Percentiles rank a stretch among this genome's conserved stretches.
phyloP scores from a whole-genome alignment of 2,888 invertebrate genomes.

The Unio delphinus region DNA sequence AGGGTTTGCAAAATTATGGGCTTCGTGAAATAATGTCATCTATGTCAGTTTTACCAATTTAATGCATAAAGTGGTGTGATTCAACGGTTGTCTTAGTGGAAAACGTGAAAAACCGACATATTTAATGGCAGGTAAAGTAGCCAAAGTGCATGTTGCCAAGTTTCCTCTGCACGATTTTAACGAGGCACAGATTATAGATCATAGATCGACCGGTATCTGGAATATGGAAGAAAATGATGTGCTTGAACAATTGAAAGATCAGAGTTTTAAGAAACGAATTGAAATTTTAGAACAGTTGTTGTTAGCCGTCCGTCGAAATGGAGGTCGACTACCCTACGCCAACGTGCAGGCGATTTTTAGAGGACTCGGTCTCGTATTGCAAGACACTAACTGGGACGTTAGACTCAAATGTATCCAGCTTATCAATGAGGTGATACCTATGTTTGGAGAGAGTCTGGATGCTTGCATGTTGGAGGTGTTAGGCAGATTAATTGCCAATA shows the following conservation, averaged over 20 bases:
- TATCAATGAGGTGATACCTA: constrained; percentile 67
- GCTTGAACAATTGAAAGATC: constrained; percentile 64
- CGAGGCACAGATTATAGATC: constrained; percentile 57
- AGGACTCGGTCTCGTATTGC: constrained; percentile 69
- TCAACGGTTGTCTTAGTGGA: too few relatives aligned
- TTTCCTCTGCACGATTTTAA: constrained; percentile 60
- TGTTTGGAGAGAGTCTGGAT: constrained; percentile 67
- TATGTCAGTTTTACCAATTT: too few relatives aligned
- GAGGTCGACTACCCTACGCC: constrained; percentile 63
- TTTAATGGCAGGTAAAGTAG: constrained; percentile 52
- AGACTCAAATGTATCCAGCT: constrained; percentile 71
- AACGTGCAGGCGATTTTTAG: constrained; percentile 66
- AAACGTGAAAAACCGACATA: too few relatives aligned
- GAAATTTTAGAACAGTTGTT: constrained; percentile 67
- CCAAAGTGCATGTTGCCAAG: constrained; percentile 65
- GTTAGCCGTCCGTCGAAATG: constrained; percentile 64
- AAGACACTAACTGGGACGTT: constrained; percentile 72
- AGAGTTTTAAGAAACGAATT: constrained; percentile 64
- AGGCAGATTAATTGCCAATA: constrained; percentile 69
- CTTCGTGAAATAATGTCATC: too few relatives aligned
- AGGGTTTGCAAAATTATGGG: too few relatives aligned
- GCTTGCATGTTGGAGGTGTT: constrained; percentile 69
- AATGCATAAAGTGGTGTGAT: too few relatives aligned
- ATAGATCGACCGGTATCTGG: constrained; percentile 60
- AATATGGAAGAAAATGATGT: constrained; percentile 70